Evolutionary conservation across 2,888 invertebrate genomes (phyloP), one percentile per base, ranked within the genome.

Genomic region (Eulithis prunata): DNA sequence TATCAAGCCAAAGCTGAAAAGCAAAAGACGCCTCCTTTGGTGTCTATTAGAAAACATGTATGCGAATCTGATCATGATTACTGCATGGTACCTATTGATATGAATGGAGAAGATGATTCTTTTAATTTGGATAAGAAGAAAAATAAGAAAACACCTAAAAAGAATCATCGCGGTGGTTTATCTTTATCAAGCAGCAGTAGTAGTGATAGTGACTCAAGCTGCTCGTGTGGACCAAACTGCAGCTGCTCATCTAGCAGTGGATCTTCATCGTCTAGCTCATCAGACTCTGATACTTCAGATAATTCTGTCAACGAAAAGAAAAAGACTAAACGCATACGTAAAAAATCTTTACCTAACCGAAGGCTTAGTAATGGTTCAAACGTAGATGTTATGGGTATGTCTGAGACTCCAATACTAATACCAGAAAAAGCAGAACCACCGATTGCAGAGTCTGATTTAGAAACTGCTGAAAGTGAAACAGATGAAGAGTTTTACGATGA

Each of bases 401-500:
- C 94, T 56, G 94, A 93, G 74, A 91, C 89, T 32, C 89, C 90
- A 14, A 81, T 90, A 71, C 78, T 93, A 67, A 82, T 93, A 21
- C 91, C 92, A 45, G 91, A 93, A 75, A 91, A 93, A 75, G 81
- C 89, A 0, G 96, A 96, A 75, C 94, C 94, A 1, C 90, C 95
- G 0, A 95, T 97, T 69, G 94, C 95, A 45, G 98, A 98, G 88
- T 96, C 97, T 0, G 97, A 98, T 87, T 93, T 97, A 58, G 97
- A 97, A 75, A 97, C 97, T 0, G 95, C 96, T 13, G 96, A 97
- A 85, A 96, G 97, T 57, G 97, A 97, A 71, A 97, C 97, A 0
- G 97, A 97, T 84, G 97, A 97, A 89, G 97, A 97, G 75, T 97
- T 97, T 85, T 97, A 97, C 82, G 97, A 97, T 81, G 95, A 96